Base-by-base conservation (phyloP, 2,113 vertebrate species). In the Mus spicilegus region DNA sequence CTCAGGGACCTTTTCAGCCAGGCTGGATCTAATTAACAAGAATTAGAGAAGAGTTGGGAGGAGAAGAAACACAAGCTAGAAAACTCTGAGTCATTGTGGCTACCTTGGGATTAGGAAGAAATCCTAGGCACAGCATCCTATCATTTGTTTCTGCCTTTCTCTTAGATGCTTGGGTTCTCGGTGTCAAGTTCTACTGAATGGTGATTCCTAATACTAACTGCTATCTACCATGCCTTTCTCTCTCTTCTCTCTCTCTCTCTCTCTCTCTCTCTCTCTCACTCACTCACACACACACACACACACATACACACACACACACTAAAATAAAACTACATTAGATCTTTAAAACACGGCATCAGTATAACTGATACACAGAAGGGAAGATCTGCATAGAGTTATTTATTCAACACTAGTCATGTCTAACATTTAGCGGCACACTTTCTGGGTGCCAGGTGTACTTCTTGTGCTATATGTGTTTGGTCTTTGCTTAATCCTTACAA, bases 51-150 rank as follows among this genome's bases (percentile, higher is more conserved):
- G 36, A 13, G 22, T 8, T n/a, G 28, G 14, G 24, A 73, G 24
- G 69, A 72, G 39, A 36, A 26, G 7, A 58, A 49, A 58, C 5
- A 67, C 33, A 2, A 72, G 81, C 13, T 30, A 1, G 51, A 63
- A 73, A 63, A 42, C 65, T 67, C n/a, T 0, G 0, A 13, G 65
- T 75, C 46, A 39, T 42, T 7, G 9, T 3, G 16, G 54, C 46
- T 26, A 12, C 13, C 51, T 16, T 16, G 76, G 65, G 20, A 5
- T 24, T n/a, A 65, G 28, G 20, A 65, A 46, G 42, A 63, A 73
- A 8, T 75, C 24, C 5, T 17, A 7, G 4, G 4, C 26, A 33
- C 5, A 13, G 67, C 8, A 49, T 61, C n/a, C 28, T 0, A 0
- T 65, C 7, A 7, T 54, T 28, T 28, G 0, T 9, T 39, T 30